Percentiles rank a stretch among this genome's conserved stretches.
Conservation (phyloP, 2,888 invertebrate species). For the Drosophila pegasa region DNA sequence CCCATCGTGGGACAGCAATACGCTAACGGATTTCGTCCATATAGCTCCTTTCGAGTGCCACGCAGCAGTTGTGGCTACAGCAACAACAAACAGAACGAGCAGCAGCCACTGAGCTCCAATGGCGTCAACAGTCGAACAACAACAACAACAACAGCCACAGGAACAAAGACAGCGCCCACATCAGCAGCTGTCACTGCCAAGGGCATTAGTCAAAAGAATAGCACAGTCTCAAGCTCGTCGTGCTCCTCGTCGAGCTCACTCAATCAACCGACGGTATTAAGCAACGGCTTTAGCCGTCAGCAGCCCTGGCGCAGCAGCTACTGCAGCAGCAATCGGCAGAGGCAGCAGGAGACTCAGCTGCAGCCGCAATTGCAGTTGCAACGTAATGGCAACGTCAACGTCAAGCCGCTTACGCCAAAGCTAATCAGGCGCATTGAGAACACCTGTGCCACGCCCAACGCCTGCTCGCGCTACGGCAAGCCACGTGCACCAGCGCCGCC, state of each 20-base stretch:
- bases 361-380: slow-evolving; percentile 50
- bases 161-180: neutral
- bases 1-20: slow-evolving; percentile 84
- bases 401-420: slow-evolving; percentile 84
- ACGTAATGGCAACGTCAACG: slow-evolving; percentile 65
- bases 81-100: slow-evolving; percentile 29
- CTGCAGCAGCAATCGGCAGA: slow-evolving; percentile 78
- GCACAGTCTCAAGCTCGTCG: slow-evolving; percentile 52
- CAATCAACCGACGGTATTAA: slow-evolving; percentile 44
- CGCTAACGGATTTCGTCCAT: slow-evolving; percentile 81
- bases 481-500: slow-evolving; percentile 64
- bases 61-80: slow-evolving; percentile 71
- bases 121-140: slow-evolving; percentile 42
- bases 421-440: slow-evolving; percentile 83
- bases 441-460: slow-evolving; percentile 59
- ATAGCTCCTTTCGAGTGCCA: slow-evolving; percentile 84
- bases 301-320: slow-evolving; percentile 84
- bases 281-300: slow-evolving; percentile 74
- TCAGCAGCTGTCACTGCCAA: slow-evolving; percentile 36
- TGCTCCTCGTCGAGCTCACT: slow-evolving; percentile 69
- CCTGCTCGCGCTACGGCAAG: slow-evolving; percentile 64
- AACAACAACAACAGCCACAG: slow-evolving; percentile 27
- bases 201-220: slow-evolving; percentile 32
- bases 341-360: slow-evolving; percentile 38
- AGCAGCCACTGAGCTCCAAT: slow-evolving; percentile 56